These are phyloP conservation scores for Vicugna pacos DNA, from an alignment of 2,113 vertebrate species.

Conservation along the genomic window DNA sequence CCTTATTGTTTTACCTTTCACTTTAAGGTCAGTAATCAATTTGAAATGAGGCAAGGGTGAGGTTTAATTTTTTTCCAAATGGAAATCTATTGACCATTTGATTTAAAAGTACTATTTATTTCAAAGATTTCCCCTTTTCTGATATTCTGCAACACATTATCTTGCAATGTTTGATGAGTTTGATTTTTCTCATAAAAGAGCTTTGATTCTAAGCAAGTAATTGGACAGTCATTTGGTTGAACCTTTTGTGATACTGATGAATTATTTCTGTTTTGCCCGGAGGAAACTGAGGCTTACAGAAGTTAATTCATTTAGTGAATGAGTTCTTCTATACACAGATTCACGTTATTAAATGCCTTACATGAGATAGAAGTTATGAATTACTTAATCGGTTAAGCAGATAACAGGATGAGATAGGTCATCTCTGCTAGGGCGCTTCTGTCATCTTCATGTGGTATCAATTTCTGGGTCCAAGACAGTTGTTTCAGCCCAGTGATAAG, in stretches of 20 bases:
- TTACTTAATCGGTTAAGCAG: not conserved
- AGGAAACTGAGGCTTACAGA: not conserved
- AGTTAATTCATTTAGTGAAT: not conserved
- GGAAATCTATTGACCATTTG: not conserved
- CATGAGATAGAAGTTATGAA: not conserved
- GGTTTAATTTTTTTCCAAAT: not conserved
- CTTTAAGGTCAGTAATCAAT: not conserved
- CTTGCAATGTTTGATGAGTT: not conserved
- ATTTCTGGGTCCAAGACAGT: not conserved
- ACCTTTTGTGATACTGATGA: not conserved
- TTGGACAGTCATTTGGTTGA: not conserved
- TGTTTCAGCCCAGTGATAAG: not conserved
- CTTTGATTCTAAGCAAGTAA: not conserved
- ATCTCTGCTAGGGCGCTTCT: not conserved
- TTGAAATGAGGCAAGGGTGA: not conserved
- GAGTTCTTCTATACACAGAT: not conserved
- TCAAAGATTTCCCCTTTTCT: not conserved
- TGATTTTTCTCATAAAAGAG: not conserved
- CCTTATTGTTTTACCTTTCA: conserved; percentile 19
- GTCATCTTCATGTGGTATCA: not conserved
- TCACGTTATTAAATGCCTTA: not conserved
- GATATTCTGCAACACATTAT: not conserved
- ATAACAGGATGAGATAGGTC: not conserved
- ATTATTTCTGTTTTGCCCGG: not conserved
- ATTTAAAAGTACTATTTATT: not conserved